Evolutionary conservation across 1,140 invertebrate genomes (phyloP).

Genomic region (Camponotus pennsylvanicus): DNA sequence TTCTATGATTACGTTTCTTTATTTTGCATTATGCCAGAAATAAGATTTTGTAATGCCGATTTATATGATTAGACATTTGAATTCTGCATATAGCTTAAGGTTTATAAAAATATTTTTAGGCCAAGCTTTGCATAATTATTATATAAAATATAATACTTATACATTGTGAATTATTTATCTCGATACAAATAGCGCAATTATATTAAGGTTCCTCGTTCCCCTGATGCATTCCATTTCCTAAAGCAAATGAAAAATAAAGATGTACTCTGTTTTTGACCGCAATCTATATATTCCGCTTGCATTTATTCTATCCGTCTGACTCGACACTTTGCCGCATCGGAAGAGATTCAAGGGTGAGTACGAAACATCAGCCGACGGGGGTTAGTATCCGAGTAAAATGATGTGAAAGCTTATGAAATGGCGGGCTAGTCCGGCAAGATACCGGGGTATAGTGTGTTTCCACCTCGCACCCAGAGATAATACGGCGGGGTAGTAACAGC

Average conservation of each 20-base stretch:
- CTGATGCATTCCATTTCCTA: background rate
- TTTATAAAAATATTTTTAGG: background rate
- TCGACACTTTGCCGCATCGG: constrained; percentile 45
- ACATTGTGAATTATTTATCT: background rate
- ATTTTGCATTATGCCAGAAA: background rate
- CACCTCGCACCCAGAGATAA: constrained; percentile 72
- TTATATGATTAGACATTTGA: background rate
- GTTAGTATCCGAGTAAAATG: constrained; percentile 71
- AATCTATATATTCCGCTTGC: constrained; percentile 9
- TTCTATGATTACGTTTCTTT: background rate
- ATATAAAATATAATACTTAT: background rate
- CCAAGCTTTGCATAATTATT: constrained; percentile 10
- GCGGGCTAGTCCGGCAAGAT: constrained; percentile 72
- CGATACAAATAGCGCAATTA: background rate
- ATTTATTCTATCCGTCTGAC: constrained; percentile 52
- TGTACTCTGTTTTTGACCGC: constrained; percentile 2
- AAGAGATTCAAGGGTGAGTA: constrained; percentile 70
- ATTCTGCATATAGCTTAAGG: background rate
- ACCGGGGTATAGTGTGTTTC: constrained; percentile 63
- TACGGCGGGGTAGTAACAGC: constrained; percentile 73
- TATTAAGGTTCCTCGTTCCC: background rate
- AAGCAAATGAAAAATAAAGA: constrained; percentile 47
- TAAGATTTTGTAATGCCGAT: background rate
- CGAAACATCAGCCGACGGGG: constrained; percentile 61
- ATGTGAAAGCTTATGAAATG: constrained; percentile 77